Conservation (phyloP, 2,888 invertebrate species). For the Lottia gigantea region DNA sequence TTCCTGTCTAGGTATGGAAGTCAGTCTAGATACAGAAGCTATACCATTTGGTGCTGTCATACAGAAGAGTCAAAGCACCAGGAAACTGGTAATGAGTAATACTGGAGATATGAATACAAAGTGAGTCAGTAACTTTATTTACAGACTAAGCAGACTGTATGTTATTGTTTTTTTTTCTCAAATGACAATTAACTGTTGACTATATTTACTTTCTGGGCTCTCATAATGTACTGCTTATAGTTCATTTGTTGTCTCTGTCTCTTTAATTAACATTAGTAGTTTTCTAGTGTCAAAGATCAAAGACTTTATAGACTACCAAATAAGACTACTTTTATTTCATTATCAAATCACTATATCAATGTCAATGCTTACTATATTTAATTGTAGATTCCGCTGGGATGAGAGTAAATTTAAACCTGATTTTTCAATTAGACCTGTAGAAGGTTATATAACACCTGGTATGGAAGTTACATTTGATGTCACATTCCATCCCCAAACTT, state of each 20-base stretch:
- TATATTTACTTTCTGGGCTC: no score
- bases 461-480: constrained; percentile 76
- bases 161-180: no score
- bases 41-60: constrained; percentile 73
- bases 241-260: no score
- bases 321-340: no score
- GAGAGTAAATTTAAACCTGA: constrained; percentile 69
- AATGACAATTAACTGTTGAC: no score
- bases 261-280: no score
- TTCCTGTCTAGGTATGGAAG: constrained; percentile 71
- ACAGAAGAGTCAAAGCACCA: constrained; percentile 68
- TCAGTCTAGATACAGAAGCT: constrained; percentile 70
- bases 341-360: no score
- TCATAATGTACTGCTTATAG: no score
- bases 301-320: no score
- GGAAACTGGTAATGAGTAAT: constrained; percentile 71
- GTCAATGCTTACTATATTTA: neutral
- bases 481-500: constrained; percentile 73
- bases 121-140: constrained; percentile 59
- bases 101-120: constrained; percentile 73
- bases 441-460: constrained; percentile 76
- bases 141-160: no score
- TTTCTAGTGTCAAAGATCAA: no score
- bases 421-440: constrained; percentile 74
- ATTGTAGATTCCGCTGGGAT: constrained; percentile 72